Percentiles rank a stretch among this genome's conserved stretches.
phyloP scores from a whole-genome alignment of 1,140 invertebrate species.

The Brachionus rotundiformis region DNA sequence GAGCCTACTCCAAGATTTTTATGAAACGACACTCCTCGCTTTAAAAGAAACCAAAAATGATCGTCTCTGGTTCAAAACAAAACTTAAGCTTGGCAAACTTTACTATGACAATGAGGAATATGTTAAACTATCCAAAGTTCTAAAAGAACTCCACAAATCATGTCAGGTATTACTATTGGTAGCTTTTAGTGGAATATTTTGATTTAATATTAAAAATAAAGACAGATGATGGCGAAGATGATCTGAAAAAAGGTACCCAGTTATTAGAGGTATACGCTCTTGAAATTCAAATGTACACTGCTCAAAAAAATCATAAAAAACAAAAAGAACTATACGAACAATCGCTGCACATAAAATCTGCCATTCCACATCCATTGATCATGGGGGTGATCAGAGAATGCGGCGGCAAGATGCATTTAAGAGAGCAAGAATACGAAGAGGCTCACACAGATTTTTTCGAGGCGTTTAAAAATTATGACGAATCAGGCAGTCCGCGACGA shows the following conservation, averaged over 20 bases:
- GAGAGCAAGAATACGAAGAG: conserved; percentile 97
- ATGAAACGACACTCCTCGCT: conserved; percentile 74
- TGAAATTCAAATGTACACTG: conserved; percentile 99
- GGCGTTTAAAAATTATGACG: conserved; percentile 99
- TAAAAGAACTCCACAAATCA: conserved; percentile 94
- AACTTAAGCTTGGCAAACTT: conserved; percentile 96
- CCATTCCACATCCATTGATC: conserved; percentile 97
- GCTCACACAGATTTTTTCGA: conserved; percentile 99
- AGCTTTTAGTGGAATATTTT: no score
- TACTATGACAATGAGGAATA: conserved; percentile 96
- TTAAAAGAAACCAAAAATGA: conserved; percentile 78
- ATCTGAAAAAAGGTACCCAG: conserved; percentile 75
- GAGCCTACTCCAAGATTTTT: conserved; percentile 98
- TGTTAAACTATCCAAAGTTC: conserved; percentile 88
- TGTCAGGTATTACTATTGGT: conserved; percentile 73
- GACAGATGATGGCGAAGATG: conserved; percentile 49
- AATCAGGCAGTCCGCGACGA: conserved; percentile 92
- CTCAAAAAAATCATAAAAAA: conserved; percentile 99
- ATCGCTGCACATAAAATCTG: conserved; percentile 96
- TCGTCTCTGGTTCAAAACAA: conserved; percentile 98
- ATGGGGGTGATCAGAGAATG: conserved; percentile 84
- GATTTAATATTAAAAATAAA: neutral
- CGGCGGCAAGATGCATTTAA: conserved; percentile 98
- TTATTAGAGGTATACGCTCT: conserved; percentile 96
- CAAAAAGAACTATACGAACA: conserved; percentile 94